Conservation (phyloP, 2,888 invertebrate species). For the Lasioglossum leucozonium region DNA sequence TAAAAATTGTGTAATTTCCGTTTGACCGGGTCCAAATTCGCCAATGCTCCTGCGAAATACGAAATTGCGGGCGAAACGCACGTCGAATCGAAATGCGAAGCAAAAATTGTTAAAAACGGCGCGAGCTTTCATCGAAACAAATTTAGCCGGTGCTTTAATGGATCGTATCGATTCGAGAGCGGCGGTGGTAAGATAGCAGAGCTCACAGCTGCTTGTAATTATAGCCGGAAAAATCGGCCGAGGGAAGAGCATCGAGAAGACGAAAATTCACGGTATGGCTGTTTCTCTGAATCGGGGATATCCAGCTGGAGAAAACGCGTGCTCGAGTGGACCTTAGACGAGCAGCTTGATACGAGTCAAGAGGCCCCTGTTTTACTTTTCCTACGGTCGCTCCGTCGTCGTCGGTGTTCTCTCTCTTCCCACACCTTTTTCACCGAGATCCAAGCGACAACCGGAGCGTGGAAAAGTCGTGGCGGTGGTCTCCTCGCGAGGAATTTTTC, state of each 20-base stretch:
- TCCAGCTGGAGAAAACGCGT: conserved; percentile 44
- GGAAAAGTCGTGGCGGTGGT: conserved; percentile 47
- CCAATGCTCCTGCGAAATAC: neutral
- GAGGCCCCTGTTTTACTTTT: conserved; percentile 32
- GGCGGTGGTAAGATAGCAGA: neutral
- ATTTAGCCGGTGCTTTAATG: neutral
- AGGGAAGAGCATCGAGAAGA: conserved; percentile 12
- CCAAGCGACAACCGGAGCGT: conserved; percentile 54
- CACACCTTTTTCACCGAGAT: conserved; percentile 47
- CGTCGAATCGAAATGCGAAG: neutral
- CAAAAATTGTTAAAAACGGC: neutral
- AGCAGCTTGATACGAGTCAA: conserved; percentile 56
- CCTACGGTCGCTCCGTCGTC: neutral
- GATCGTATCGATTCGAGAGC: neutral
- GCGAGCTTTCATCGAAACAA: neutral
- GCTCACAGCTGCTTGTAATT: conserved; percentile 34
- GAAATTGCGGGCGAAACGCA: neutral
- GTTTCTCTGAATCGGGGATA: conserved; percentile 43
- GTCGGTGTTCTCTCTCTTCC: conserved; percentile 1
- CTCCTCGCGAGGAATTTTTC: conserved; percentile 57
- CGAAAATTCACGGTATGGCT: conserved; percentile 35
- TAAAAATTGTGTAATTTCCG: neutral
- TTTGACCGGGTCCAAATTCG: neutral
- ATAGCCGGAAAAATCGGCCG: conserved; percentile 50
- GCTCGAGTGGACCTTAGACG: conserved; percentile 63